Base-by-base conservation (phyloP, 2,888 invertebrate species). In the Eulithis testata region DNA sequence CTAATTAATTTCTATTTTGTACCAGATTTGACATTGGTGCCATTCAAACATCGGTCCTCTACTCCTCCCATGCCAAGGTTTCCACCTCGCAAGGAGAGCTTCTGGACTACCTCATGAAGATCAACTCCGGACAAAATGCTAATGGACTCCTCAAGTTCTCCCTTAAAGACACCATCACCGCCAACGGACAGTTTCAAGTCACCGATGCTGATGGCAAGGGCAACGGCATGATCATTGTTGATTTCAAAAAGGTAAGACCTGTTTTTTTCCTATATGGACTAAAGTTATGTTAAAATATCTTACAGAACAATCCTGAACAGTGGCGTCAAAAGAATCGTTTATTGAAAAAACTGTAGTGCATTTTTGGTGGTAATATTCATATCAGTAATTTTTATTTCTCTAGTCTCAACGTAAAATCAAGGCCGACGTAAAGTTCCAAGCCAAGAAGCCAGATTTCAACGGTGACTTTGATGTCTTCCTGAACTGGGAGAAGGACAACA, bases 401-500 rank as follows among this genome's bases (percentile, higher is more conserved):
- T 86, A 94, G 87, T 78, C 94, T 27, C 93, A 94, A 67, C 94
- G 95, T 58, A 95, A 95, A 78, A 77, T 95, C 40, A 95, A 95
- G 76, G 84, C 93, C 4, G 95, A 95, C 51, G 91, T 95, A 0
- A 95, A 95, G 58, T 94, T 97, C 76, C 87, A 94, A 0, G 83
- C 95, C 0, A 94, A 94, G 58, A 93, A 94, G 0, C 94, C 95
- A 0, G 93, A 93, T 1, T 95, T 94, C 82, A 94, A 94, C 68
- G 91, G 95, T 0, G 94, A 95, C 54, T 76, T 95, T 0, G 96
- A 95, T 53, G 59, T 97, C 4, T 94, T 92, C 73, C 94, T 96
- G 40, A 95, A 97, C 81, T 95, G 94, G 67, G 95, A 95, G 57
- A 96, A 95, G 78, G 95, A 96, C 79, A 95, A 95, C 51, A 94